These are phyloP conservation scores for Brachyhypopomus occidentalis DNA, from an alignment of 2,113 vertebrate species.

Conservation along the genomic window DNA sequence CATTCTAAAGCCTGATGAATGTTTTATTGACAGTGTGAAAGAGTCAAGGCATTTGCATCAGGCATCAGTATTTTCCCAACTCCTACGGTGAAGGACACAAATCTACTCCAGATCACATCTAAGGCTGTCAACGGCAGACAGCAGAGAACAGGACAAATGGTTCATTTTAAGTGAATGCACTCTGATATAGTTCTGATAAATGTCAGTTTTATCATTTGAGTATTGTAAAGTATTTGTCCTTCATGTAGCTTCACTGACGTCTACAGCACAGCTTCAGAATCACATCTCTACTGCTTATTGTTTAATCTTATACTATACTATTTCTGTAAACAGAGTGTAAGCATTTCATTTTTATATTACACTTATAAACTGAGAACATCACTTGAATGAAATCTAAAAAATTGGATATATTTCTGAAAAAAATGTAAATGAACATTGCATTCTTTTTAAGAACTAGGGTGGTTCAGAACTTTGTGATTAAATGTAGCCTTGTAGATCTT, in stretches of 20 bases:
- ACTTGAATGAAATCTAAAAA: no score
- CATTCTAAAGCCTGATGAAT: conserved; percentile 19
- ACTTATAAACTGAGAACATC: no score
- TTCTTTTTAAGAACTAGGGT: no score
- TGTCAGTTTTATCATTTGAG: neutral
- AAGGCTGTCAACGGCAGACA: conserved; percentile 11
- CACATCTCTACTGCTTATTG: no score
- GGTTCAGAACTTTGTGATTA: no score
- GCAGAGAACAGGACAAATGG: neutral
- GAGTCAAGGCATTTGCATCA: conserved; percentile 37
- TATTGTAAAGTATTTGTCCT: neutral
- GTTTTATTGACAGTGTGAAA: conserved; percentile 20
- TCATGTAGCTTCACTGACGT: neutral
- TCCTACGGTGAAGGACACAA: conserved; percentile 32
- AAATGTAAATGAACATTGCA: no score
- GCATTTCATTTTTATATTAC: no score
- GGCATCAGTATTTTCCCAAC: conserved; percentile 39
- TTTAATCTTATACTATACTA: no score
- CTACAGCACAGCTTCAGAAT: no score
- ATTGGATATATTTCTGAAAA: no score
- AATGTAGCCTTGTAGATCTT: no score
- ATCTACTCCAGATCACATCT: conserved; percentile 35
- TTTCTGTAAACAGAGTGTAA: no score
- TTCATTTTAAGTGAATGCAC: neutral
- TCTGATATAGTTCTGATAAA: neutral